Evolutionary conservation across 2,113 vertebrate species (phyloP).

Genomic region (Gymnogyps californianus): DNA sequence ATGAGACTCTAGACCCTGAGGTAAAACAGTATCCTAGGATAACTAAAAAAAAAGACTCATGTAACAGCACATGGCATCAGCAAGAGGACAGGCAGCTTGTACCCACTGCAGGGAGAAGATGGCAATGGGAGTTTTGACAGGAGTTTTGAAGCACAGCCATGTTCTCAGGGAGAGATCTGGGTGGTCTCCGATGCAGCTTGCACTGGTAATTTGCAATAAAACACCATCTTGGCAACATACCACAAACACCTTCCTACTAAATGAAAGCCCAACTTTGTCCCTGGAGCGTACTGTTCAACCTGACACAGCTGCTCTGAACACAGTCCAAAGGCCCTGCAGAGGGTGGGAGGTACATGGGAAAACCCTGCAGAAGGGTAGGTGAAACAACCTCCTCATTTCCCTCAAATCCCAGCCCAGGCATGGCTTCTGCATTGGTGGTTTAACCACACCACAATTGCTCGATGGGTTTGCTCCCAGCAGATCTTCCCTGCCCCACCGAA

Average conservation of each 20-base stretch:
- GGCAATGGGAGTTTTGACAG: not conserved
- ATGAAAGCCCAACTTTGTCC: conserved; percentile 13
- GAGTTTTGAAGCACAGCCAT: not conserved
- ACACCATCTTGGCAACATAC: conserved; percentile 11
- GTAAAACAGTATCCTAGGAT: not conserved
- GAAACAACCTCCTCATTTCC: not conserved
- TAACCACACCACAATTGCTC: not conserved
- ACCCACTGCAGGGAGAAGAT: not conserved
- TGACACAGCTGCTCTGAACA: conserved; percentile 18
- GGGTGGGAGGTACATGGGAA: conserved; percentile 3
- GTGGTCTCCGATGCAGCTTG: conserved; percentile 21
- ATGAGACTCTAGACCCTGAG: accelerated
- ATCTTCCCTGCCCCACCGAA: not conserved
- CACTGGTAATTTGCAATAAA: conserved; percentile 23
- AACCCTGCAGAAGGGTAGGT: not conserved
- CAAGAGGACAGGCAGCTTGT: not conserved
- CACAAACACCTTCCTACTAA: conserved; percentile 8
- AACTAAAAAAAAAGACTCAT: not conserved
- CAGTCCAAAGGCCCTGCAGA: conserved; percentile 13
- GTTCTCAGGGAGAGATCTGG: not conserved
- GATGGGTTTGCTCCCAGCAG: not conserved
- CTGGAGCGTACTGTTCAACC: not conserved
- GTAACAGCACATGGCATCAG: not conserved
- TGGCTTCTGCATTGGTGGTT: not conserved
- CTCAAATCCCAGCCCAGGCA: not conserved